Conservation (phyloP, 2,888 invertebrate species). For the Drosophila mimetica region DNA sequence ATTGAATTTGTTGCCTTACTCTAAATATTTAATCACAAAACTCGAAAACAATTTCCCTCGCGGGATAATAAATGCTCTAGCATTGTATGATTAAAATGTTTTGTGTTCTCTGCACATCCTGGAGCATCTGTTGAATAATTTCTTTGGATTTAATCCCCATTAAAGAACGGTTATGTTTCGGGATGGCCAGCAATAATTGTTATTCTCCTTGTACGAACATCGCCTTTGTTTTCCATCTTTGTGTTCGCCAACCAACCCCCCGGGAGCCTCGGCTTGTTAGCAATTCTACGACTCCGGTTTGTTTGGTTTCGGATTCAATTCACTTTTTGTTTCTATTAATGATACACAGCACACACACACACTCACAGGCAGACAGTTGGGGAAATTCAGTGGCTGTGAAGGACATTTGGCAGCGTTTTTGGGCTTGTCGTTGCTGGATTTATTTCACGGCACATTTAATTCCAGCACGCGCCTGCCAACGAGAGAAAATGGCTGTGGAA, state of each 20-base stretch:
- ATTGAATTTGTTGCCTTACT: conserved; percentile 1
- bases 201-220: conserved; percentile 75
- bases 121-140: conserved; percentile 34
- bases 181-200: conserved; percentile 65
- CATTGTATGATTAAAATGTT: conserved; percentile 14
- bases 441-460: conserved; percentile 79
- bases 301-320: conserved; percentile 51
- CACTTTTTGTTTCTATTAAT: conserved; percentile 54
- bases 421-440: conserved; percentile 54
- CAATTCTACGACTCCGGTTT: conserved; percentile 19
- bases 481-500: conserved; percentile 11
- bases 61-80: conserved; percentile 1
- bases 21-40: conserved; percentile 2
- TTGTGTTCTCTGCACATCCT: conserved; percentile 22
- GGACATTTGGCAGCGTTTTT: conserved; percentile 43
- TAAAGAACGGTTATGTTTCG: conserved; percentile 40
- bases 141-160: conserved; percentile 39
- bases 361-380: neutral
- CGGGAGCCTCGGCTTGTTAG: conserved; percentile 24
- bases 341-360: conserved; percentile 37
- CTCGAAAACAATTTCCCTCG: conserved; percentile 6
- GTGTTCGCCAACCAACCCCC: conserved; percentile 14
- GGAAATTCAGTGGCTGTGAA: conserved; percentile 36
- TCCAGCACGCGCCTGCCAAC: conserved; percentile 65
- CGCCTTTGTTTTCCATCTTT: conserved; percentile 44